Evolutionary conservation across 2,888 invertebrate species (phyloP).

Genomic region (Drosophila formosana): DNA sequence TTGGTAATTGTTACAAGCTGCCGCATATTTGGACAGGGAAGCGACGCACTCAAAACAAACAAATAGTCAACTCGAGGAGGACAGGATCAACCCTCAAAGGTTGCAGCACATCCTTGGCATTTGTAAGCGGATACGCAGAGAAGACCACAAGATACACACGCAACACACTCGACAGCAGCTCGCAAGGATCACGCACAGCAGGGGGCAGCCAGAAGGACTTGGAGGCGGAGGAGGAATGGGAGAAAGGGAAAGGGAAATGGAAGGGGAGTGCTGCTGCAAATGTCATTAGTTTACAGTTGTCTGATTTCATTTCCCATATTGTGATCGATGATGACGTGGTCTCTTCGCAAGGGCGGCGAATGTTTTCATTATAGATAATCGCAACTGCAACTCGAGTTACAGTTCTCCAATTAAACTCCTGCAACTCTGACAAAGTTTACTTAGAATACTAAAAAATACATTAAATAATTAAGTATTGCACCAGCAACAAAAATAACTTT

Average conservation of each 20-base stretch:
- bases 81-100: constrained; percentile 57
- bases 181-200: constrained; percentile 31
- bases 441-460: too few relatives aligned
- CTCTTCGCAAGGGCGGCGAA: background rate
- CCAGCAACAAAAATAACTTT: too few relatives aligned
- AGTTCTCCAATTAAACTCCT: too few relatives aligned
- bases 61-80: constrained; percentile 46
- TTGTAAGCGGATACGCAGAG: constrained; percentile 66
- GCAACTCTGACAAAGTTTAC: too few relatives aligned
- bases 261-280: constrained; percentile 34
- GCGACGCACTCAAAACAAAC: constrained; percentile 76
- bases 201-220: constrained; percentile 17
- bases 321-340: constrained; percentile 74
- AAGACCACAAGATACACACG: constrained; percentile 60
- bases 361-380: too few relatives aligned
- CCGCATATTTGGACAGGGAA: constrained; percentile 77
- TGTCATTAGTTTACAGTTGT: constrained; percentile 84
- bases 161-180: constrained; percentile 16
- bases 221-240: background rate
- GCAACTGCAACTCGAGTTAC: too few relatives aligned
- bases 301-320: constrained; percentile 73
- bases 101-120: constrained; percentile 28
- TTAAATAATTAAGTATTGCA: too few relatives aligned
- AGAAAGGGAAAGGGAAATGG: background rate
- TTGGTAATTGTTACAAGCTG: constrained; percentile 81